These are phyloP conservation scores for Rosalia funebris DNA, from an alignment of 2,888 invertebrate genomes.

Conservation along the genomic window DNA sequence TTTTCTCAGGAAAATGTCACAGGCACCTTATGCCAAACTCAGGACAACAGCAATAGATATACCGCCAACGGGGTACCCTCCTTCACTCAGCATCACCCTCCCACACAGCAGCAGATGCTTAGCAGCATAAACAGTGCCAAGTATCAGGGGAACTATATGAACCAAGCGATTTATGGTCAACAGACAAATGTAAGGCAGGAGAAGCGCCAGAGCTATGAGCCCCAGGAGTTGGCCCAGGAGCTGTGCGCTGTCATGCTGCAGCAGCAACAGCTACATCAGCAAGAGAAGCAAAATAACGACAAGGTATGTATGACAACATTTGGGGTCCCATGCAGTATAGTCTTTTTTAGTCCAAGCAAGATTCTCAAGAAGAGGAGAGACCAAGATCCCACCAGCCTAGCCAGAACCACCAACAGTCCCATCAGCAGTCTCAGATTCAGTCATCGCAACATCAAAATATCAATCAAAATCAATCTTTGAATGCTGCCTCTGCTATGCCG, in stretches of 20 bases:
- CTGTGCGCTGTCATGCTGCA: conserved; percentile 59
- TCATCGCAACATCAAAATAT: conserved; percentile 33
- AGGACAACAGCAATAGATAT: conserved; percentile 57
- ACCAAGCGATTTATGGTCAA: conserved; percentile 56
- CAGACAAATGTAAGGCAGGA: conserved; percentile 56
- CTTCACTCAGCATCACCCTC: conserved; percentile 63
- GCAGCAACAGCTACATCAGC: conserved; percentile 48
- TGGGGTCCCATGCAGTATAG: not conserved
- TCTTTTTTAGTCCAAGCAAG: conserved; percentile 1
- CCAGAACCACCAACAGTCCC: conserved; percentile 31
- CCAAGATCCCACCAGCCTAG: too few relatives aligned
- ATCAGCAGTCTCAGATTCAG: conserved; percentile 43
- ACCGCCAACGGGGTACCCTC: conserved; percentile 66
- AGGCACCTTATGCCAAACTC: conserved; percentile 42
- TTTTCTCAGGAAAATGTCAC: conserved; percentile 65
- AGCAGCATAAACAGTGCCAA: conserved; percentile 53
- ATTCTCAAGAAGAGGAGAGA: not conserved
- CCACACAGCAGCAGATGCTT: conserved; percentile 55
- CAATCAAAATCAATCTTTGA: conserved; percentile 60
- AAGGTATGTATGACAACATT: conserved; percentile 50
- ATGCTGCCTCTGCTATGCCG: conserved; percentile 65
- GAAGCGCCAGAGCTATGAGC: conserved; percentile 57
- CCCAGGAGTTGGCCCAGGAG: conserved; percentile 59
- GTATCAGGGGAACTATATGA: conserved; percentile 56
- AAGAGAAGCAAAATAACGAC: conserved; percentile 47